These are phyloP conservation scores for Drosophila watanabei DNA, from an alignment of 1,140 invertebrate genomes.

Conservation along the genomic window DNA sequence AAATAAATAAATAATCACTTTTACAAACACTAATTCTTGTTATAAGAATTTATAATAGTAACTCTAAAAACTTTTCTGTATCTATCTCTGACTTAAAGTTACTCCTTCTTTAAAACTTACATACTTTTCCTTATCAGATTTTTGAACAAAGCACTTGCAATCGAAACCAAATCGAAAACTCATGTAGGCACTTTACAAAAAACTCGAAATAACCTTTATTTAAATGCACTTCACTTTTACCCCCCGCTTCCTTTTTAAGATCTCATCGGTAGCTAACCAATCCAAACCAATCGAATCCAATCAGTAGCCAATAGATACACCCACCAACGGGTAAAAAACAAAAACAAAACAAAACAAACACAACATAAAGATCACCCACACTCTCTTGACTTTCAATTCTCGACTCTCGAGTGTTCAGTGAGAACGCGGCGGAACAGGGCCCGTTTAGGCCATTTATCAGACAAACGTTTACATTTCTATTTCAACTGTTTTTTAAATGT, in stretches of 20 bases:
- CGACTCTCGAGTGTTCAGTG: constrained; percentile 25
- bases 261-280: constrained; percentile 18
- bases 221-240: constrained; percentile 17
- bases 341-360: constrained; percentile 41
- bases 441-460: constrained; percentile 63
- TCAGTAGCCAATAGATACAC: constrained; percentile 51
- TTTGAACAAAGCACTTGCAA: constrained; percentile 5
- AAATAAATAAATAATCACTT: neutral
- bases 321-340: constrained; percentile 19
- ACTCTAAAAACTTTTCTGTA: too few relatives aligned
- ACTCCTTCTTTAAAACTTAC: too few relatives aligned
- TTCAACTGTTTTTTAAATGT: constrained; percentile 74
- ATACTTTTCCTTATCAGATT: neutral
- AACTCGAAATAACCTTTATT: constrained; percentile 37
- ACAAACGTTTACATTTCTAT: constrained; percentile 69
- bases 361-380: constrained; percentile 49
- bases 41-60: neutral
- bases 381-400: constrained; percentile 21
- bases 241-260: neutral
- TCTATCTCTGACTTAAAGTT: too few relatives aligned
- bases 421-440: constrained; percentile 44
- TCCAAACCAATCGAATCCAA: constrained; percentile 26
- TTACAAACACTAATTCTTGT: neutral
- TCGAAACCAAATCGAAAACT: too few relatives aligned
- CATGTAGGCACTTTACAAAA: constrained; percentile 13